Percentiles rank a stretch among this genome's conserved stretches.
Evolutionary conservation across 2,113 vertebrate species (phyloP).

Genomic region (Regulus satrapa): DNA sequence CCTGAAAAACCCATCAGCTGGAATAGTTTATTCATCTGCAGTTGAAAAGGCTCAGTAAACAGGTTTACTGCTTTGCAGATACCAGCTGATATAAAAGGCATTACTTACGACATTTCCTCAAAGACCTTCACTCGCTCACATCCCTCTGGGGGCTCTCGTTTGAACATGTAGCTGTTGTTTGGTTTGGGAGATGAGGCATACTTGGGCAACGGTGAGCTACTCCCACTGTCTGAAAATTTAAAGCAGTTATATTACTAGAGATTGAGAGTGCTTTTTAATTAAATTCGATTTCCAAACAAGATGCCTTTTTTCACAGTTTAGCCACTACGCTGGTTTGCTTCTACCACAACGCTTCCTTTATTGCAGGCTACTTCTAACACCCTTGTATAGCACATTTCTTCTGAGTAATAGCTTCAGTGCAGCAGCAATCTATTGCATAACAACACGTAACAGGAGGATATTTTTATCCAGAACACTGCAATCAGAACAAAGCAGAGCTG

Average conservation of each 20-base stretch:
- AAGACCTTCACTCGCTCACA: slow-evolving; percentile 98
- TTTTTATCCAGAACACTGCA: slow-evolving; percentile 43
- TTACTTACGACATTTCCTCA: slow-evolving; percentile 95
- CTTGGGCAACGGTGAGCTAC: slow-evolving; percentile 94
- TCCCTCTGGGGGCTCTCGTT: slow-evolving; percentile 97
- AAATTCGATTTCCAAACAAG: slow-evolving; percentile 73
- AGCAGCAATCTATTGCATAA: slow-evolving; percentile 42
- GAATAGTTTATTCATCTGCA: slow-evolving; percentile 74
- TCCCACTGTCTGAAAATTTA: slow-evolving; percentile 88
- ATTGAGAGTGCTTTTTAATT: slow-evolving; percentile 73
- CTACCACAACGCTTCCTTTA: slow-evolving; percentile 47
- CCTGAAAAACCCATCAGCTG: slow-evolving; percentile 71
- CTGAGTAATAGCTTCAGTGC: slow-evolving; percentile 41
- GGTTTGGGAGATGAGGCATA: slow-evolving; percentile 97
- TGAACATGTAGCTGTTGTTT: slow-evolving; percentile 99
- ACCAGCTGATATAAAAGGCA: slow-evolving; percentile 74
- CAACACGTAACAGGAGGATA: slow-evolving; percentile 36
- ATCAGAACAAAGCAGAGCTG: slow-evolving; percentile 36
- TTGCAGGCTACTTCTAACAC: slow-evolving; percentile 44
- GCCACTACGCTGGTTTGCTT: slow-evolving; percentile 11
- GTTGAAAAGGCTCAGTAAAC: slow-evolving; percentile 68
- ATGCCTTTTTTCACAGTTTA: slow-evolving; percentile 58
- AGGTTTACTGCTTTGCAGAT: slow-evolving; percentile 73
- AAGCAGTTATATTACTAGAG: slow-evolving; percentile 80
- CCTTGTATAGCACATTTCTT: slow-evolving; percentile 38